Evolutionary conservation across 1,140 invertebrate species (phyloP), one percentile per base, ranked within the genome.

Genomic region (Acromyrmex heyeri): DNA sequence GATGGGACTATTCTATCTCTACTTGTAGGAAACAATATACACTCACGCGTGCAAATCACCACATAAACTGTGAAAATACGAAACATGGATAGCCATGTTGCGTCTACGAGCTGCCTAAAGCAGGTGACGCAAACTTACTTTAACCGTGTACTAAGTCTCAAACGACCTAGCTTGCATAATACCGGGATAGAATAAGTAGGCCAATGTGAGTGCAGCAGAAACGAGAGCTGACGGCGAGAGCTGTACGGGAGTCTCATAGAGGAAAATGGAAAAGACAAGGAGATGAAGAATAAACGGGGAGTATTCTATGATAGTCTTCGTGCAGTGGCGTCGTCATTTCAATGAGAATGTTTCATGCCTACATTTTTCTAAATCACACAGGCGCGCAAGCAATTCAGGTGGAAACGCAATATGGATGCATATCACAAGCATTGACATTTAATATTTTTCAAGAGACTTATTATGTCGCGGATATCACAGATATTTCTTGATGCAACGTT

Each of bases 61-160:
- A 44, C 61, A 34, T n/a, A 72, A 72, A 79, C 62, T 85, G 69
- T 18, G 70, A 55, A 55, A 87, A 86, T 69, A 72, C 64, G 50
- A 30, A 87, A 86, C 78, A 67, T 59, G 50, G 24, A 50, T 79
- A 86, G 87, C 61, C 78, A 78, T 88, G 88, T 69, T 90, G 83
- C 65, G 82, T 86, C 85, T 86, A 79, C 76, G 78, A 91, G 90
- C 86, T 92, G 91, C 89, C 81, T 81, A 73, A 79, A 90, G 78
- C 92, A 91, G 81, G n/a, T 77, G 90, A 67, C 55, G 85, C 86
- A 89, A 92, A 92, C 88, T 92, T 91, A 88, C 87, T 82, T 44
- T 89, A 88, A 77, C 55, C 77, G 48, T 70, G 85, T 72, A 83
- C 69, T 57, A 77, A 89, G 72, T 91, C 86, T 89, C 65, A 78